A percentile compares a stretch with the other conserved stretches of the same genome.
These are phyloP conservation scores for Drosophila stalkeri DNA, from an alignment of 2,888 invertebrate genomes.

Conservation along the genomic window DNA sequence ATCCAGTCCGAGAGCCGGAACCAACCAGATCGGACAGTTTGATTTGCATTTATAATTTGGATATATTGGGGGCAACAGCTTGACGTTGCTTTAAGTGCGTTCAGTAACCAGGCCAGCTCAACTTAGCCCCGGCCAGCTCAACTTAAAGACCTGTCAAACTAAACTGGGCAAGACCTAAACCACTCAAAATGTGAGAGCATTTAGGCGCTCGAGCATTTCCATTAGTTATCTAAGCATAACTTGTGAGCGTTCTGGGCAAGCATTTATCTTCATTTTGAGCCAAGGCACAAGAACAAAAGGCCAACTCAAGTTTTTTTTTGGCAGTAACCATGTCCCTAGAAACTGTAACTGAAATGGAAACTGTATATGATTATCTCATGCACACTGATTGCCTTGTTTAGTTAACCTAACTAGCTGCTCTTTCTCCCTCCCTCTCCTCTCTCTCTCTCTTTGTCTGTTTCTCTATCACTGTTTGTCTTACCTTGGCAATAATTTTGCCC, in stretches of 20 bases:
- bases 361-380: slow-evolving; percentile 35
- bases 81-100: slow-evolving; percentile 43
- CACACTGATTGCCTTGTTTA: slow-evolving; percentile 28
- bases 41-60: slow-evolving; percentile 61
- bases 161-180: slow-evolving; percentile 1
- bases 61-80: slow-evolving; percentile 40
- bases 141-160: slow-evolving; percentile 38
- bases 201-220: slow-evolving; percentile 29
- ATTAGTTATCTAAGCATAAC: slow-evolving; percentile 53
- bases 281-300: slow-evolving; percentile 49
- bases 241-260: slow-evolving; percentile 31
- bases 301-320: slow-evolving; percentile 15
- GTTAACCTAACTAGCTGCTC: slow-evolving; percentile 8
- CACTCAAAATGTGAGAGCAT: slow-evolving; percentile 22
- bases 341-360: slow-evolving; percentile 21
- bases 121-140: not conserved
- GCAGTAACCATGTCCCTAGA: slow-evolving; percentile 1
- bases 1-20: slow-evolving; percentile 33
- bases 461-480: not conserved
- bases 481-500: slow-evolving; percentile 10
- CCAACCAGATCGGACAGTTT: slow-evolving; percentile 55
- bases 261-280: slow-evolving; percentile 52
- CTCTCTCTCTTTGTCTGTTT: not conserved
- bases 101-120: not conserved
- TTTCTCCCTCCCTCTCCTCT: not conserved